These are phyloP conservation scores for Eulithis testata DNA, from an alignment of 2,888 invertebrate genomes.

Conservation along the genomic window DNA sequence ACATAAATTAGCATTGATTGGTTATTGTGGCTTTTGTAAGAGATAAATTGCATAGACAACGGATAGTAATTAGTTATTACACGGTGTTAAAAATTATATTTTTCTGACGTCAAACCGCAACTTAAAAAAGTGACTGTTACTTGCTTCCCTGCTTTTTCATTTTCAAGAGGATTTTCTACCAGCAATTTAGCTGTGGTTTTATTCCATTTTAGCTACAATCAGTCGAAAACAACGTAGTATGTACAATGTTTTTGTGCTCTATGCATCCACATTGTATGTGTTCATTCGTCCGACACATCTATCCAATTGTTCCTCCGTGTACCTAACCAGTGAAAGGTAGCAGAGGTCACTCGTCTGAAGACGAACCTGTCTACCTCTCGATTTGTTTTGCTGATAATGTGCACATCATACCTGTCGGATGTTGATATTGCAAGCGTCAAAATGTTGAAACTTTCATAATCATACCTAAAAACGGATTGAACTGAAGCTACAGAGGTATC, in stretches of 20 bases:
- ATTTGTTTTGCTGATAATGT: slow-evolving; percentile 23
- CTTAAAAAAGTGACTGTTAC: background rate
- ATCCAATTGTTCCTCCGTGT: slow-evolving; percentile 32
- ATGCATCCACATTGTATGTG: slow-evolving; percentile 38
- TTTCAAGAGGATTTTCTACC: background rate
- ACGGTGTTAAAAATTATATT: background rate
- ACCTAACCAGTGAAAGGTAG: slow-evolving; percentile 42
- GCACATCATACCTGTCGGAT: background rate
- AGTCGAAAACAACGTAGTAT: slow-evolving; percentile 15
- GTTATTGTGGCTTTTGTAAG: slow-evolving; percentile 11
- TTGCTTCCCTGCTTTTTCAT: too few species aligned
- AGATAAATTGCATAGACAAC: slow-evolving; percentile 6
- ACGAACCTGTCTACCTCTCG: slow-evolving; percentile 26
- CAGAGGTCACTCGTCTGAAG: slow-evolving; percentile 41
- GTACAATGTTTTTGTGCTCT: slow-evolving; percentile 21
- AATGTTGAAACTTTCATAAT: too few species aligned
- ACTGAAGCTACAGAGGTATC: too few species aligned
- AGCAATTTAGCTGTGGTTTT: background rate
- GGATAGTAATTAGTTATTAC: slow-evolving; percentile 7
- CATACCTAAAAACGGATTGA: too few species aligned
- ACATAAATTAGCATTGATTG: slow-evolving; percentile 23
- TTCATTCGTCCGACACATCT: slow-evolving; percentile 41
- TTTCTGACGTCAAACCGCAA: background rate
- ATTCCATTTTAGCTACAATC: slow-evolving; percentile 1
- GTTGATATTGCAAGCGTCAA: too few species aligned